These are phyloP conservation scores for Clupea harengus DNA, from an alignment of 2,113 vertebrate species.

Conservation along the genomic window DNA sequence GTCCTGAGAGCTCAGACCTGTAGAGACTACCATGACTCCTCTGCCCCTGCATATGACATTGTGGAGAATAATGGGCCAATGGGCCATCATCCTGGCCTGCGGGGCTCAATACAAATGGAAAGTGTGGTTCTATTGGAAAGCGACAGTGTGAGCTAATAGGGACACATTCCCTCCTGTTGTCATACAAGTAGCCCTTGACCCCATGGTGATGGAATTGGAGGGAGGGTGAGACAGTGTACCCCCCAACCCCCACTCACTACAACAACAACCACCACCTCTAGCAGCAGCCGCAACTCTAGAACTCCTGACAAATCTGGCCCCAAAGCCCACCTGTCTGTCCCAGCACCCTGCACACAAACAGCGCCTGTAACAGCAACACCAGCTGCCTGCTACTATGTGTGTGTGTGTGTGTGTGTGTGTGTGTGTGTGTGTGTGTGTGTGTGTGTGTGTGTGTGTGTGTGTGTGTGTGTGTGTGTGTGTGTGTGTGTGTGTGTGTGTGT, in stretches of 20 bases:
- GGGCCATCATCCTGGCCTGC: neutral
- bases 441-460: neutral
- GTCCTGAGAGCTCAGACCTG: neutral
- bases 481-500: neutral
- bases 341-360: neutral
- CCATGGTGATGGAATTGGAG: neutral
- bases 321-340: neutral
- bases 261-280: neutral
- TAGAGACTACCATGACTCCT: neutral
- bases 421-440: too few relatives aligned
- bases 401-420: neutral
- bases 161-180: neutral
- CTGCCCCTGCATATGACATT: neutral
- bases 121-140: neutral
- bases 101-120: slow-evolving; percentile 16
- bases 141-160: neutral
- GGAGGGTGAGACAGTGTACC: neutral
- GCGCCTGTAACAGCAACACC: neutral
- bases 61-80: neutral
- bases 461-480: slow-evolving; percentile 5
- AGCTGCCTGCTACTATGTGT: neutral
- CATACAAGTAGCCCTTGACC: slow-evolving; percentile 9
- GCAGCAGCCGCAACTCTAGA: neutral
- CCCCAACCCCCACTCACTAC: neutral
- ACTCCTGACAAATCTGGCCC: neutral